These are phyloP conservation scores for Teleopsis dalmanni DNA, from an alignment of 1,140 invertebrate genomes.

Conservation along the genomic window DNA sequence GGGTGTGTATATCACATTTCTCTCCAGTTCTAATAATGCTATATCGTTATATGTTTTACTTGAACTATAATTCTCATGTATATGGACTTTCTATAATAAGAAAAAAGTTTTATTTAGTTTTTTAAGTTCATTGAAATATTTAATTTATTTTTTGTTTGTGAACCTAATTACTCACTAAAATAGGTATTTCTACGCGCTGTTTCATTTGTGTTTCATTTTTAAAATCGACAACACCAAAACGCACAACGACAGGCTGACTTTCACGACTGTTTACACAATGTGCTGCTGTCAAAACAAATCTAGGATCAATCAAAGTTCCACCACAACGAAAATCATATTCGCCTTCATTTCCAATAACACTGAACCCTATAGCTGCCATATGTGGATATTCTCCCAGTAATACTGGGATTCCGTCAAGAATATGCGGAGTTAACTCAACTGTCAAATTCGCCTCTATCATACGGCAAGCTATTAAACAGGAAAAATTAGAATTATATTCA, in stretches of 20 bases:
- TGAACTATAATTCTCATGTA: not conserved
- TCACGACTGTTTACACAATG: conserved; percentile 56
- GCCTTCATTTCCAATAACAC: not conserved
- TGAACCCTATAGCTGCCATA: conserved; percentile 34
- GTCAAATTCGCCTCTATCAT: not conserved
- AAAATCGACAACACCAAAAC: conserved; percentile 28
- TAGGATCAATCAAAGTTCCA: conserved; percentile 44
- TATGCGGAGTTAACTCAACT: conserved; percentile 18
- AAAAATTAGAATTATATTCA: not conserved
- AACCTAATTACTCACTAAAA: conserved; percentile 1
- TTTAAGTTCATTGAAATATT: too few species aligned
- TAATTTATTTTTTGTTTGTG: too few species aligned
- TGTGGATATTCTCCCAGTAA: conserved; percentile 31
- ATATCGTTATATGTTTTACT: not conserved
- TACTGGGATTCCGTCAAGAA: conserved; percentile 27
- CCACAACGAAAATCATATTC: conserved; percentile 45
- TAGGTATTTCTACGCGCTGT: conserved; percentile 3
- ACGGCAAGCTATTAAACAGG: conserved; percentile 7
- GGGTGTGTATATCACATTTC: not conserved
- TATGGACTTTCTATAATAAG: not conserved
- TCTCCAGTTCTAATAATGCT: conserved; percentile 1
- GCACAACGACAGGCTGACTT: conserved; percentile 20
- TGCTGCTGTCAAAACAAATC: conserved; percentile 58
- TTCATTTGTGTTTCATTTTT: conserved; percentile 6
- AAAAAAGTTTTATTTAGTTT: too few species aligned